phyloP scores from a whole-genome alignment of 1,140 invertebrate genomes.

The Drosophila ercepeae region DNA sequence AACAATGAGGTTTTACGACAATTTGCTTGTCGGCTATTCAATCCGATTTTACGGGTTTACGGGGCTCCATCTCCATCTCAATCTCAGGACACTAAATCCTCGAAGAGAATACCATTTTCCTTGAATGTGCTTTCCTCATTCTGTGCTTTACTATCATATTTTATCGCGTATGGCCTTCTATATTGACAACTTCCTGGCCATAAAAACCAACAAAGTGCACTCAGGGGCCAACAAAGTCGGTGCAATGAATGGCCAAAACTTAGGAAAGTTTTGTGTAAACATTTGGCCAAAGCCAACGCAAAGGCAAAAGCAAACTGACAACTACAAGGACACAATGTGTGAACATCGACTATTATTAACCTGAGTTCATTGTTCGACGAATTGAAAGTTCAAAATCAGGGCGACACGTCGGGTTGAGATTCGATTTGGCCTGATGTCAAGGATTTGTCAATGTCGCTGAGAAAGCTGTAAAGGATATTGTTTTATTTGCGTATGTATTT shows the following conservation, averaged over 20 bases:
- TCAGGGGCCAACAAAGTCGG: slow-evolving; percentile 61
- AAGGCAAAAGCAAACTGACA: neutral
- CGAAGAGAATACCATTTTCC: slow-evolving; percentile 1
- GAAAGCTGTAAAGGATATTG: slow-evolving; percentile 5
- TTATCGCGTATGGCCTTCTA: slow-evolving; percentile 35
- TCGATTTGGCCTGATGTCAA: slow-evolving; percentile 34
- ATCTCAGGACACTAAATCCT: slow-evolving; percentile 5
- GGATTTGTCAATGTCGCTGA: slow-evolving; percentile 5
- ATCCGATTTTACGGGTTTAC: slow-evolving; percentile 11
- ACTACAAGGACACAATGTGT: slow-evolving; percentile 38
- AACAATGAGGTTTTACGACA: slow-evolving; percentile 14
- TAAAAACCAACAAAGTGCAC: slow-evolving; percentile 60
- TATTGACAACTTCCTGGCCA: slow-evolving; percentile 48
- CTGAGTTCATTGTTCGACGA: slow-evolving; percentile 41
- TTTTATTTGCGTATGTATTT: neutral
- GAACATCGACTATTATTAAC: slow-evolving; percentile 49
- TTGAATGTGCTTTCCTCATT: slow-evolving; percentile 31
- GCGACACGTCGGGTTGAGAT: neutral
- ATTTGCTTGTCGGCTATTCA: neutral
- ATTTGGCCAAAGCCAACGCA: slow-evolving; percentile 29
- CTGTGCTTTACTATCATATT: slow-evolving; percentile 38
- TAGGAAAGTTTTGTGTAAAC: slow-evolving; percentile 44
- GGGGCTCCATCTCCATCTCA: neutral
- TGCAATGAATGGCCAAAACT: slow-evolving; percentile 57
- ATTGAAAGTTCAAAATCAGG: slow-evolving; percentile 39